Conservation (phyloP, 2,797 vertebrate species). For the Sebastes trivittatus region DNA sequence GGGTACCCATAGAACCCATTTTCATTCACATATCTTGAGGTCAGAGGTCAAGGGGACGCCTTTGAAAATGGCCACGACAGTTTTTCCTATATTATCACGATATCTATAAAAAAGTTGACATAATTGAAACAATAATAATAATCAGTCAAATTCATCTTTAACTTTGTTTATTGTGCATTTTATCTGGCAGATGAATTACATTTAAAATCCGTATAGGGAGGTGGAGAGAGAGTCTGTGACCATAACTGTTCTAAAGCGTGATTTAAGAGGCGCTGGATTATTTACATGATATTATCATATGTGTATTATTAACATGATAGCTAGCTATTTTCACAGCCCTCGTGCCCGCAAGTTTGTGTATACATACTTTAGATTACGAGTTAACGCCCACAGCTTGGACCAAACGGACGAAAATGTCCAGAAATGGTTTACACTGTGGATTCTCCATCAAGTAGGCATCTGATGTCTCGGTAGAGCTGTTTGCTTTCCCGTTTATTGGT, state of each 20-base stretch:
- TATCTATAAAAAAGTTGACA: too few species aligned
- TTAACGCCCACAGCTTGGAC: neutral
- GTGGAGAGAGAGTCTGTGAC: neutral
- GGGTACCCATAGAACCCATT: too few species aligned
- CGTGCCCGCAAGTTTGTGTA: neutral
- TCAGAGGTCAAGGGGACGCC: too few species aligned
- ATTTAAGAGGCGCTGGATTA: neutral
- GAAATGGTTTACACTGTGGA: neutral
- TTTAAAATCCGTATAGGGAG: neutral
- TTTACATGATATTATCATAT: neutral
- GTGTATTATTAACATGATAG: neutral
- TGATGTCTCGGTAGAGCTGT: neutral
- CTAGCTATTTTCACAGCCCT: neutral
- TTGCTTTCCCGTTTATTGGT: constrained; percentile 9
- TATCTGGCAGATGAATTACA: too few species aligned
- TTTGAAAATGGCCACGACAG: too few species aligned
- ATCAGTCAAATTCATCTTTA: too few species aligned
- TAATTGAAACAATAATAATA: too few species aligned
- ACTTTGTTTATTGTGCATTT: too few species aligned
- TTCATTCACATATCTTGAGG: too few species aligned
- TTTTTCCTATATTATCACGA: too few species aligned
- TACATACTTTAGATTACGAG: neutral
- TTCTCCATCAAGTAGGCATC: neutral
- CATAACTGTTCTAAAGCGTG: neutral
- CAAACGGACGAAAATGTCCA: neutral